Percentiles rank a stretch among this genome's conserved stretches.
Evolutionary conservation across 2,888 invertebrate genomes (phyloP).

Genomic region (Blastobasis adustella): DNA sequence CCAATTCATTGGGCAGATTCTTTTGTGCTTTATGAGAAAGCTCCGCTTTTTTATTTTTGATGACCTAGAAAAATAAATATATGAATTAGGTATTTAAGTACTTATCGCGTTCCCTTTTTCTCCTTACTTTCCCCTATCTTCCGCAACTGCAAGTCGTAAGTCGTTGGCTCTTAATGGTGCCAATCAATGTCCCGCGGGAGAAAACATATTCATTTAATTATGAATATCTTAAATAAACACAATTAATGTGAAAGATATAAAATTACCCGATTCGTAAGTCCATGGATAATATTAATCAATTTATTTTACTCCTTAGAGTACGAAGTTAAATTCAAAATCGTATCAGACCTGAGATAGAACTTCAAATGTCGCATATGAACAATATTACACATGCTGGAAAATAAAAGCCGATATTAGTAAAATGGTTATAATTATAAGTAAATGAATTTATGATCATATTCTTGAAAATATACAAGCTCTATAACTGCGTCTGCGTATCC

Average conservation of each 20-base stretch:
- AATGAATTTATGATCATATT: neutral
- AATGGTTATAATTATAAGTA: neutral
- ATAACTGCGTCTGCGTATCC: constrained; percentile 90
- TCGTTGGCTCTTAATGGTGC: too few relatives aligned
- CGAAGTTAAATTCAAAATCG: constrained; percentile 80
- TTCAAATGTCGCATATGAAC: constrained; percentile 86
- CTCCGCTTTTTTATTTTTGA: constrained; percentile 76
- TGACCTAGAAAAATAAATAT: constrained; percentile 48
- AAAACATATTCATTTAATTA: too few relatives aligned
- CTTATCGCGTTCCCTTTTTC: too few relatives aligned
- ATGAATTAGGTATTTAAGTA: neutral
- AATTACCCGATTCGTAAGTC: constrained; percentile 81
- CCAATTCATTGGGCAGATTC: constrained; percentile 49
- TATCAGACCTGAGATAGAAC: constrained; percentile 81
- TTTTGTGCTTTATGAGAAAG: constrained; percentile 70
- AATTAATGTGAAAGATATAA: too few relatives aligned
- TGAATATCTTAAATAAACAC: too few relatives aligned
- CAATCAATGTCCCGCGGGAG: too few relatives aligned
- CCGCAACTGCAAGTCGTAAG: too few relatives aligned
- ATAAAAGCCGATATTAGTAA: neutral
- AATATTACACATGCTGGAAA: constrained; percentile 83
- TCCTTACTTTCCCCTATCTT: too few relatives aligned
- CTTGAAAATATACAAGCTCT: constrained; percentile 61
- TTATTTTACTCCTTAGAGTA: constrained; percentile 80
- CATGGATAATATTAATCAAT: constrained; percentile 82